Conservation (phyloP, 1,140 invertebrate genomes). For the Leguminivora glycinivorella region DNA sequence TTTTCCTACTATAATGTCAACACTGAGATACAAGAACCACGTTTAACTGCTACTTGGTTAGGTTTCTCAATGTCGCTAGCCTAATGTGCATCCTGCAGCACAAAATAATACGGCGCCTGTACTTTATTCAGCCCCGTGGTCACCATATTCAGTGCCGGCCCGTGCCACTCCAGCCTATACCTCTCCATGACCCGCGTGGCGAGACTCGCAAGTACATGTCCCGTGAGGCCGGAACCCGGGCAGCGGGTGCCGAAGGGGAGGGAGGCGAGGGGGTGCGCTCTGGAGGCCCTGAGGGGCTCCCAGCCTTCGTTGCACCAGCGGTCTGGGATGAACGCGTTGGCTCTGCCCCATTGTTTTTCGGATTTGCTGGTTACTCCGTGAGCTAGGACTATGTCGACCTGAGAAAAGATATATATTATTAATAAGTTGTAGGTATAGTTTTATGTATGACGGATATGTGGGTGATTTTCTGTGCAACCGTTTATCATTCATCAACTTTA, state of each 20-base stretch:
- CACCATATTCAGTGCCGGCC: conserved; percentile 50
- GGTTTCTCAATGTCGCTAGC: no score
- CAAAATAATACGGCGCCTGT: conserved; percentile 65
- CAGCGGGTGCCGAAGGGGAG: conserved; percentile 62
- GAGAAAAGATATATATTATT: conserved; percentile 31
- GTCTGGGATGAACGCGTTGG: conserved; percentile 65
- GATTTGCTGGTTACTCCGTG: conserved; percentile 64
- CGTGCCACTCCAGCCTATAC: conserved; percentile 71
- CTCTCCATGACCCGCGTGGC: conserved; percentile 53
- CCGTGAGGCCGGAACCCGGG: conserved; percentile 52
- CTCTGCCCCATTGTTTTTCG: conserved; percentile 61
- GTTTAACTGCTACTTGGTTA: no score
- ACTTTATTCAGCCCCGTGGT: conserved; percentile 61
- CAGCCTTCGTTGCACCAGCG: conserved; percentile 62
- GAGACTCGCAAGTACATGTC: conserved; percentile 50
- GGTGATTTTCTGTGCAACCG: no score
- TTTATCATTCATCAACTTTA: no score
- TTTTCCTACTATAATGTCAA: no score
- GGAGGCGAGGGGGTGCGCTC: conserved; percentile 57
- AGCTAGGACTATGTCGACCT: conserved; percentile 71
- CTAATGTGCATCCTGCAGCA: conserved; percentile 62
- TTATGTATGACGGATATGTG: no score
- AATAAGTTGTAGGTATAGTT: no score
- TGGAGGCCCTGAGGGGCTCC: conserved; percentile 54
- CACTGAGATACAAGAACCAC: no score